These are phyloP conservation scores for Brachionus rubens DNA, from an alignment of 1,140 invertebrate genomes.

Conservation along the genomic window DNA sequence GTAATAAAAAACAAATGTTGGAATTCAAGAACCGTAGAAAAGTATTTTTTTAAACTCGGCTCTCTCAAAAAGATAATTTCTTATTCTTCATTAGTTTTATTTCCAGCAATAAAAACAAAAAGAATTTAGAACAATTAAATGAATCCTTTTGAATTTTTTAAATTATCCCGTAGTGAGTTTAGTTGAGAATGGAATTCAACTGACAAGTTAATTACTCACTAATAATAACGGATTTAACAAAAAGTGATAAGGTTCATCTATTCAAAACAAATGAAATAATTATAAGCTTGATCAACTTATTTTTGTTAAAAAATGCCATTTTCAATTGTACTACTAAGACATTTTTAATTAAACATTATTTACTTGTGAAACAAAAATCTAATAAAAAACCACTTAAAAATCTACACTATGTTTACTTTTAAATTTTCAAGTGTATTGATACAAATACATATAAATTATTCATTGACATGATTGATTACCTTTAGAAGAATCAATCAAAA, in stretches of 20 bases:
- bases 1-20: slow-evolving; percentile 28
- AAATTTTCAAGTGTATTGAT: slow-evolving; percentile 8
- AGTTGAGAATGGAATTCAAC: slow-evolving; percentile 20
- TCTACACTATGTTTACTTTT: slow-evolving; percentile 20
- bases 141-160: neutral
- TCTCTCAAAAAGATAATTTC: slow-evolving; percentile 29
- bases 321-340: no score
- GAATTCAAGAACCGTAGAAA: neutral
- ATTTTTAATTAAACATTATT: slow-evolving; percentile 24
- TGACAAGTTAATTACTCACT: slow-evolving; percentile 30
- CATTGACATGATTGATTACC: slow-evolving; percentile 44
- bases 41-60: slow-evolving; percentile 33
- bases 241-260: slow-evolving; percentile 16
- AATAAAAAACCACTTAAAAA: slow-evolving; percentile 40
- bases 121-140: slow-evolving; percentile 36
- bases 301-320: neutral
- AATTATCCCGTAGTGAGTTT: slow-evolving; percentile 42
- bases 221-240: neutral
- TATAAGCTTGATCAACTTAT: neutral
- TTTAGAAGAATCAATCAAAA: neutral
- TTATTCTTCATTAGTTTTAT: slow-evolving; percentile 17
- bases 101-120: neutral
- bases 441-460: slow-evolving; percentile 27
- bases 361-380: slow-evolving; percentile 1
- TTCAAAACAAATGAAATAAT: slow-evolving; percentile 18